Percentiles rank a stretch among this genome's conserved stretches.
Conservation (phyloP, 2,888 invertebrate genomes). For the Latrodectus hesperus region DNA sequence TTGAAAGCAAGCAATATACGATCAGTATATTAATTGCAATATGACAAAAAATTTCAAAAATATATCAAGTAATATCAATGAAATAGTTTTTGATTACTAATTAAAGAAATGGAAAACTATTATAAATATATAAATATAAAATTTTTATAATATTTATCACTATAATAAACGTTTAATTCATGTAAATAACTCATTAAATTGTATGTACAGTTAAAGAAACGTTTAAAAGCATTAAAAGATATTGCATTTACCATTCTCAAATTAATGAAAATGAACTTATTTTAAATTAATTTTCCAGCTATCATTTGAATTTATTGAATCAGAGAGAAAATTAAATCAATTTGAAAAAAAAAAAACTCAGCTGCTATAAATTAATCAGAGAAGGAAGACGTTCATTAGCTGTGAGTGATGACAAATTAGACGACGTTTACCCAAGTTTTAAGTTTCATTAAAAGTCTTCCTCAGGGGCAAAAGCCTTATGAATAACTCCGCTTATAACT, state of each 20-base stretch:
- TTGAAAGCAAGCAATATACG: too few species aligned
- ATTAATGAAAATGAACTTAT: not conserved
- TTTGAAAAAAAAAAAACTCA: not conserved
- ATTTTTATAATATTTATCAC: not conserved
- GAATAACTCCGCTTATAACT: conserved; percentile 3
- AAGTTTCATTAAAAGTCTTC: not conserved
- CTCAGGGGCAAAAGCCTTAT: not conserved
- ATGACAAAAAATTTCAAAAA: too few species aligned
- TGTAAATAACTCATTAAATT: not conserved
- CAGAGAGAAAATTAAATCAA: not conserved
- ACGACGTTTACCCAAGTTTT: not conserved
- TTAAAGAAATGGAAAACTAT: too few species aligned
- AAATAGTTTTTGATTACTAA: too few species aligned
- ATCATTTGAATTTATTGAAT: conserved; percentile 3
- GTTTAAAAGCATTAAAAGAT: not conserved
- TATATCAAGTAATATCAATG: too few species aligned
- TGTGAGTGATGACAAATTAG: conserved; percentile 2
- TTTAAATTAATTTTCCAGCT: not conserved
- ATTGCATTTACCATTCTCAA: not conserved
- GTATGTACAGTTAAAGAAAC: not conserved
- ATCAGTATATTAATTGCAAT: too few species aligned
- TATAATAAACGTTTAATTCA: not conserved
- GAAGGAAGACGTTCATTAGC: not conserved
- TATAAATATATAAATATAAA: too few species aligned
- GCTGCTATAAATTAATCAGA: not conserved